Conservation (phyloP, 2,888 invertebrate genomes). For the Mayetiola destructor region DNA sequence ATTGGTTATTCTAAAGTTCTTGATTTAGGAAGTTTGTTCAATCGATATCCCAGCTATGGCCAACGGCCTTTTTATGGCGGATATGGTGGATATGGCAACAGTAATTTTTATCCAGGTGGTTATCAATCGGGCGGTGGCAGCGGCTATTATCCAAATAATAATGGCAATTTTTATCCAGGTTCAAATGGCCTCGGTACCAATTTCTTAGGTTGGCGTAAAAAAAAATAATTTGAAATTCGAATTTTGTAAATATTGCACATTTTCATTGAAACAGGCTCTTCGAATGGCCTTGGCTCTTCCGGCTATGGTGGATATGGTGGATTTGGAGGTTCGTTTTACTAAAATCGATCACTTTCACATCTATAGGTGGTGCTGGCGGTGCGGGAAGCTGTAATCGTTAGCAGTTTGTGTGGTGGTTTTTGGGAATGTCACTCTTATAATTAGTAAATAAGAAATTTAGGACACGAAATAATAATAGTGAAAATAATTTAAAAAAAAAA, state of each 20-base stretch:
- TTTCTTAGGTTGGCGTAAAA: not conserved
- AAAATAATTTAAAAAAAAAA: no score
- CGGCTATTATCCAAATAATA: not conserved
- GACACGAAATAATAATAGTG: no score
- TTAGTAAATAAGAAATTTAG: no score
- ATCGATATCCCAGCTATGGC: not conserved
- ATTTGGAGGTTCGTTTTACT: constrained; percentile 15
- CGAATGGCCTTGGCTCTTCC: not conserved
- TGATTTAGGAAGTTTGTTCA: constrained; percentile 14
- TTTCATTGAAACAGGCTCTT: not conserved
- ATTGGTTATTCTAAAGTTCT: no score
- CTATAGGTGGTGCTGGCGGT: no score
- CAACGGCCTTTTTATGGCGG: not conserved
- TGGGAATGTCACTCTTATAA: no score
- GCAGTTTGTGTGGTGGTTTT: no score
- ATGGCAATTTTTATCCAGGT: not conserved
- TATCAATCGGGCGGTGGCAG: not conserved
- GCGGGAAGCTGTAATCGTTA: no score
- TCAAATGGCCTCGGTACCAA: constrained; percentile 1
- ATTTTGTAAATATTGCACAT: not conserved
- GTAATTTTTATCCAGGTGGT: not conserved
- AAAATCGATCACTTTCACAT: no score
- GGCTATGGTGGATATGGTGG: constrained; percentile 14
- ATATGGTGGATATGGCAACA: not conserved
- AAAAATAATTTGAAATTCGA: not conserved